Evolutionary conservation across 2,113 vertebrate species (phyloP).

Genomic region (Chrysemys picta): DNA sequence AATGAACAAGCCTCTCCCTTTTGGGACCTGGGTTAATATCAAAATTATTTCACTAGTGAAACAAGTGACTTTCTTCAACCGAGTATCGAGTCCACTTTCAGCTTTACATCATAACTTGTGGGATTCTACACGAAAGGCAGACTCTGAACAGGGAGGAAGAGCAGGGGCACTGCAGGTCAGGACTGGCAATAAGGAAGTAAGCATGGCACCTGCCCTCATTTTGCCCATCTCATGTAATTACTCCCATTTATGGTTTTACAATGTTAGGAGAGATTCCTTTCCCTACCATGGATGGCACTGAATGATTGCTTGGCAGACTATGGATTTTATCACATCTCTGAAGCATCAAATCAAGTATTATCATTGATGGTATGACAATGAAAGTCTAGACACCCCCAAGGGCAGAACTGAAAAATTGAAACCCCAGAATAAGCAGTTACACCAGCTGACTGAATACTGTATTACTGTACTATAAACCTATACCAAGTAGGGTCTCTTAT

Average conservation of each 20-base stretch:
- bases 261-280: neutral
- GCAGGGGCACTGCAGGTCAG: neutral
- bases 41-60: neutral
- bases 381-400: neutral
- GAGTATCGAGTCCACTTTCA: neutral
- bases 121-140: neutral
- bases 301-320: neutral
- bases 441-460: neutral
- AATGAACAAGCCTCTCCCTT: neutral
- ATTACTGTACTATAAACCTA: neutral
- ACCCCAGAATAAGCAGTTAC: neutral
- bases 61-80: neutral
- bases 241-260: fast-evolving
- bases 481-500: neutral
- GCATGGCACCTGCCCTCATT: neutral
- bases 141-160: neutral
- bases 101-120: neutral
- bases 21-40: neutral
- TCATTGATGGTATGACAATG: neutral
- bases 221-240: neutral
- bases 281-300: neutral
- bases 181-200: neutral
- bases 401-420: neutral
- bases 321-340: neutral
- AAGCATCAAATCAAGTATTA: neutral